A percentile compares a stretch with the other conserved stretches of the same genome.
These are phyloP conservation scores for Eledona agricola DNA, from an alignment of 2,888 invertebrate genomes.

Conservation along the genomic window DNA sequence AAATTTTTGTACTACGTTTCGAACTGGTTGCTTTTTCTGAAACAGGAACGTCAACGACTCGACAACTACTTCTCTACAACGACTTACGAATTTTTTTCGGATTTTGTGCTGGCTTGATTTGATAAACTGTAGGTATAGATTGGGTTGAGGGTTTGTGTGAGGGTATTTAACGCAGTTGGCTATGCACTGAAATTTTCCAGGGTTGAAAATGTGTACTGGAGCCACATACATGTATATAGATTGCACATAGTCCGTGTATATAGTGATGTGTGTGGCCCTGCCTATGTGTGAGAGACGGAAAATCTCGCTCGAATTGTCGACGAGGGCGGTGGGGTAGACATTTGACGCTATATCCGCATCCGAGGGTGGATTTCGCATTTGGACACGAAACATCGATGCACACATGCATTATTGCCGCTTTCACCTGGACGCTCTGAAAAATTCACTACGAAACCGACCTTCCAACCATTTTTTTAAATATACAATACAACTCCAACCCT, in stretches of 20 bases:
- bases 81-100: constrained; percentile 52
- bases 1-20: constrained; percentile 59
- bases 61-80: constrained; percentile 2
- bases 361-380: constrained; percentile 29
- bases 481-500: no score
- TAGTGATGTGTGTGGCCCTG: constrained; percentile 46
- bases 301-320: constrained; percentile 38
- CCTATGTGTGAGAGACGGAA: constrained; percentile 46
- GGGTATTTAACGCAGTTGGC: constrained; percentile 63
- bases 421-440: constrained; percentile 12
- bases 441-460: constrained; percentile 10
- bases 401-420: constrained; percentile 21
- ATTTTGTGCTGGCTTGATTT: constrained; percentile 47
- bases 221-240: constrained; percentile 50
- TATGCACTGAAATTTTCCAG: constrained; percentile 63
- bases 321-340: constrained; percentile 33
- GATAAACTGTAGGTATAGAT: constrained; percentile 63
- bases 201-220: constrained; percentile 51
- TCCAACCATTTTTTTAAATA: no score
- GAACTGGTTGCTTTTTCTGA: constrained; percentile 52
- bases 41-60: constrained; percentile 39
- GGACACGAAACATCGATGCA: constrained; percentile 29
- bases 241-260: constrained; percentile 46
- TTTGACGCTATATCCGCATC: constrained; percentile 35
- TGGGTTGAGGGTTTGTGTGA: constrained; percentile 60